A percentile compares a stretch with the other conserved stretches of the same genome.
These are phyloP conservation scores for Bellardia bayeri DNA, from an alignment of 2,888 invertebrate genomes.

Conservation along the genomic window DNA sequence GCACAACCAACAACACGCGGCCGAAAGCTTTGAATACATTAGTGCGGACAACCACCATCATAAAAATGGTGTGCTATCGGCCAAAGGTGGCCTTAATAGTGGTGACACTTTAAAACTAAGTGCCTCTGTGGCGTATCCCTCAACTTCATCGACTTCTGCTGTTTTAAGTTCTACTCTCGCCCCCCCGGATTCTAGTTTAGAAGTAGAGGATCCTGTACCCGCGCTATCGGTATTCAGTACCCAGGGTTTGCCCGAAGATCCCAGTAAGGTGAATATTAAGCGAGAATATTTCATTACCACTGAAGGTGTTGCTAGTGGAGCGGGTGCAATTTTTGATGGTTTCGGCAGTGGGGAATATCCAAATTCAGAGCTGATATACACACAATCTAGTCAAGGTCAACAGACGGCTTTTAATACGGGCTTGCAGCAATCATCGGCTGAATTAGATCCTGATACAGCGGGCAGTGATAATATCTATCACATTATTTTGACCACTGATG, in stretches of 20 bases:
- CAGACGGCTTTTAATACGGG: slow-evolving; percentile 57
- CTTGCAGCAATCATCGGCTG: slow-evolving; percentile 73
- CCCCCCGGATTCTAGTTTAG: slow-evolving; percentile 32
- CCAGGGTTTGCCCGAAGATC: slow-evolving; percentile 80
- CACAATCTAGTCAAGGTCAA: slow-evolving; percentile 44
- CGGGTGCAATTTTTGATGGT: slow-evolving; percentile 34
- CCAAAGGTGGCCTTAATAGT: slow-evolving; percentile 73
- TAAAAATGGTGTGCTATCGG: slow-evolving; percentile 50
- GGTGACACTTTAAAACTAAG: slow-evolving; percentile 81
- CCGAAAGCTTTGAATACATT: slow-evolving; percentile 65
- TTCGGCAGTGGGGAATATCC: slow-evolving; percentile 65
- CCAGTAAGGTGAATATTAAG: slow-evolving; percentile 81
- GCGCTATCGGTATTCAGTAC: slow-evolving; percentile 83
- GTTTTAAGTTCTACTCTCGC: slow-evolving; percentile 14
- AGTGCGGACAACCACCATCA: slow-evolving; percentile 65
- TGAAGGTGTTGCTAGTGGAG: slow-evolving; percentile 72
- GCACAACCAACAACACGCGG: slow-evolving; percentile 22
- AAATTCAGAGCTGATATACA: slow-evolving; percentile 71
- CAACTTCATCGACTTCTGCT: slow-evolving; percentile 65
- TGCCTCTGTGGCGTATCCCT: slow-evolving; percentile 79
- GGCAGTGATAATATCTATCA: slow-evolving; percentile 81
- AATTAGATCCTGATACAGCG: slow-evolving; percentile 80
- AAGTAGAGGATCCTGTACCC: slow-evolving; percentile 68
- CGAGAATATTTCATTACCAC: slow-evolving; percentile 79
- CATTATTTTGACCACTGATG: slow-evolving; percentile 80